These are phyloP conservation scores for Erebia epiphron DNA, from an alignment of 2,888 invertebrate genomes.

Conservation along the genomic window DNA sequence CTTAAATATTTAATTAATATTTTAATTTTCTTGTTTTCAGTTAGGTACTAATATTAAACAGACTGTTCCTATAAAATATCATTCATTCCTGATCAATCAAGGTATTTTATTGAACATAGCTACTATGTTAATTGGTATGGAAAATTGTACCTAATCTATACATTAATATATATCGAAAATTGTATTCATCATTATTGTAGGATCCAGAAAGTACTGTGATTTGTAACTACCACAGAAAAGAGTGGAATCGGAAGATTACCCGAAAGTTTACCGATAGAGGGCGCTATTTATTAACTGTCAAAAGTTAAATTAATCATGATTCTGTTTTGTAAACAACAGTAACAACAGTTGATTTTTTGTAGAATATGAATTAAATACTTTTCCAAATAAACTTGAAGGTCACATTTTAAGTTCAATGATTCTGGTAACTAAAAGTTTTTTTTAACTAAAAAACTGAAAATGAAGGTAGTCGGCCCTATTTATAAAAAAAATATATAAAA, in stretches of 20 bases:
- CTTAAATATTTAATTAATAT: background rate
- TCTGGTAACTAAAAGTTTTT: background rate
- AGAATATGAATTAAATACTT: no score
- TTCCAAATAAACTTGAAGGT: background rate
- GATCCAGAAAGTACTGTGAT: conserved; percentile 75
- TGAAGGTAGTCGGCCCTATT: conserved; percentile 2
- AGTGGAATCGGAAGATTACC: conserved; percentile 53
- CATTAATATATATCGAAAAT: conserved; percentile 49
- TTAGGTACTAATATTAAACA: background rate
- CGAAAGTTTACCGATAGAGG: background rate
- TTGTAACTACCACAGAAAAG: conserved; percentile 66
- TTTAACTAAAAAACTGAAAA: background rate
- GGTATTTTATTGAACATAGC: conserved; percentile 35
- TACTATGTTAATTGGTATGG: conserved; percentile 46
- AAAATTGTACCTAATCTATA: conserved; percentile 47
- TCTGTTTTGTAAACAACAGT: background rate
- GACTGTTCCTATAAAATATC: conserved; percentile 40
- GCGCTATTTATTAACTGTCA: background rate
- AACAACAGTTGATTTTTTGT: background rate
- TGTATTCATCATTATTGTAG: conserved; percentile 64
- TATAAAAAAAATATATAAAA: conserved; percentile 19
- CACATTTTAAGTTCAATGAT: background rate
- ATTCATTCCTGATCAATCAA: conserved; percentile 34
- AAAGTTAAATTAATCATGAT: background rate
- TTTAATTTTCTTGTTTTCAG: no score